phyloP scores from a whole-genome alignment of 1,140 invertebrate species.

The Archivesica marissinica region DNA sequence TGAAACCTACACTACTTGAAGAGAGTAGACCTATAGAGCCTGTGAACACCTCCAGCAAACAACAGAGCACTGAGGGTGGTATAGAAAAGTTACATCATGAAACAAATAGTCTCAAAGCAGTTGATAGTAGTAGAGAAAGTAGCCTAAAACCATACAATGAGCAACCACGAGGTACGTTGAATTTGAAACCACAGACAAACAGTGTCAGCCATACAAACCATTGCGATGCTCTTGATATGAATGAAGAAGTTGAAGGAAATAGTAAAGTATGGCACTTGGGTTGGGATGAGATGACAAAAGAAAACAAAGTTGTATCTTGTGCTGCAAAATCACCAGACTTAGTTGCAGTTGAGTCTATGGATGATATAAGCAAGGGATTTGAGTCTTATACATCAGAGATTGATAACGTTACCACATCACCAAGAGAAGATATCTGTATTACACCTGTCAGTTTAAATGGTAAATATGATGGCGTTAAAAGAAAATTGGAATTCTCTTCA shows the following conservation, averaged over 20 bases:
- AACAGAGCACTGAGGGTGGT: neutral
- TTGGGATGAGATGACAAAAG: neutral
- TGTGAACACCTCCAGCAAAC: neutral
- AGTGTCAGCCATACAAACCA: too few relatives aligned
- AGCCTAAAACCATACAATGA: too few relatives aligned
- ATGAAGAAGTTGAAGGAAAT: neutral
- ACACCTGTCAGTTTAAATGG: too few relatives aligned
- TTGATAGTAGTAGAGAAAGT: neutral
- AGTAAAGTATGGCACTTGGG: neutral
- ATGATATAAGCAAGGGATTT: too few relatives aligned
- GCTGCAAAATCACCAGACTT: too few relatives aligned
- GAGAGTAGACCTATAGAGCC: neutral
- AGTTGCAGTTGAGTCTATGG: too few relatives aligned
- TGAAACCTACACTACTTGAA: slow-evolving; percentile 5
- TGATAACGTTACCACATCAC: too few relatives aligned
- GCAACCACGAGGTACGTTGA: too few relatives aligned
- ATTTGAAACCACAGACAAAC: too few relatives aligned
- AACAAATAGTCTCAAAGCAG: neutral
- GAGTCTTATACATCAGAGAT: neutral
- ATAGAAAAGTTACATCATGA: neutral
- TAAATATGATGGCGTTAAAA: neutral
- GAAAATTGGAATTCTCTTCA: neutral
- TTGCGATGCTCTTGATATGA: too few relatives aligned
- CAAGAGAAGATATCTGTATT: too few relatives aligned
- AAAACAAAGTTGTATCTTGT: too few relatives aligned